Conservation (phyloP, 2,113 vertebrate genomes). For the Brachyistius frenatus region DNA sequence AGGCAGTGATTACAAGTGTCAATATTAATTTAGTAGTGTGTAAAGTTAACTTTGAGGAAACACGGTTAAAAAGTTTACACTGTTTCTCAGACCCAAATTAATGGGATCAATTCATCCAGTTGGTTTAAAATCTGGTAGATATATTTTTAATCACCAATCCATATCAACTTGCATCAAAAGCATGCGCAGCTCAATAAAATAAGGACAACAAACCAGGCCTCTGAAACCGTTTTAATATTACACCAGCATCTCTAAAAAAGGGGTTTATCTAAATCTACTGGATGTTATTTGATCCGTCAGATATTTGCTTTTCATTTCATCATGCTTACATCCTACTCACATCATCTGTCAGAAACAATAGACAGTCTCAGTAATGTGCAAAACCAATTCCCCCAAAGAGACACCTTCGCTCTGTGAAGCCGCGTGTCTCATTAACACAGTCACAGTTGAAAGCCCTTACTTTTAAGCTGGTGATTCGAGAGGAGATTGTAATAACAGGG, state of each 20-base stretch:
- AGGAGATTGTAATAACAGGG: slow-evolving; percentile 11
- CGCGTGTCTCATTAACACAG: slow-evolving; percentile 38
- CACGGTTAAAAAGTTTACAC: neutral
- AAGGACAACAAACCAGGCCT: neutral
- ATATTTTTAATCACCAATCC: neutral
- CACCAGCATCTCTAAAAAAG: neutral
- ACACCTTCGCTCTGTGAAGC: slow-evolving; percentile 12
- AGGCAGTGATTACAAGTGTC: too few relatives aligned
- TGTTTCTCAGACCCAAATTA: neutral
- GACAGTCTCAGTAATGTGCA: neutral
- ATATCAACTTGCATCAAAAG: slow-evolving; percentile 4
- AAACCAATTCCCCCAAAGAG: slow-evolving; percentile 19
- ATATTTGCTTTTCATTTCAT: slow-evolving; percentile 61
- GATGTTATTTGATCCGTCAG: slow-evolving; percentile 35
- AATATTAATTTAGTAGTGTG: too few relatives aligned
- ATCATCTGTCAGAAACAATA: slow-evolving; percentile 47
- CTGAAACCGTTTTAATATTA: slow-evolving; percentile 6
- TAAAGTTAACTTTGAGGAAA: too few relatives aligned
- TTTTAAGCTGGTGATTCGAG: slow-evolving; percentile 31
- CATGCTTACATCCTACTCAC: slow-evolving; percentile 35
- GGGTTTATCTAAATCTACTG: slow-evolving; percentile 9
- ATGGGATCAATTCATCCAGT: neutral
- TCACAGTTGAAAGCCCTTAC: slow-evolving; percentile 21
- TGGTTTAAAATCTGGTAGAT: neutral
- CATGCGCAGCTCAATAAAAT: neutral